Evolutionary conservation across 2,888 invertebrate genomes (phyloP), one percentile per base, ranked within the genome.

Genomic region (Perizoma flavofasciatum): DNA sequence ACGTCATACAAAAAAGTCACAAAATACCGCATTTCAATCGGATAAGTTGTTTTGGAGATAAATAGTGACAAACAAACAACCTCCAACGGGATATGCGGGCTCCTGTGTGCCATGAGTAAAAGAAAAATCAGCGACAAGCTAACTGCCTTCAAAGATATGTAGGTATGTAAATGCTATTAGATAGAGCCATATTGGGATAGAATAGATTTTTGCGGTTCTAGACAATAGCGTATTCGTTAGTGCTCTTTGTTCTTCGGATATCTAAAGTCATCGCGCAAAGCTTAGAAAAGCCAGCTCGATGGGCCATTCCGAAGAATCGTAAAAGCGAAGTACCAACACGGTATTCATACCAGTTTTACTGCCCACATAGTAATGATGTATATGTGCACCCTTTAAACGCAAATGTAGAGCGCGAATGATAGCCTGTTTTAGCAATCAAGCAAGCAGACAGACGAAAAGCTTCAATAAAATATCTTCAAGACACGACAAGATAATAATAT

Each of bases 341-440:
- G 49, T 43, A 57, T 51, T 49, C 54, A 54, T 54, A 32, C 47
- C 50, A 40, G 49, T 61, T 61, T 57, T 61, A 61, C 49, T 47
- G 46, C 49, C 46, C 53, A 56, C 61, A 47, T 45, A 45, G 43
- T 53, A 56, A 56, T 61, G 47, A 57, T 57, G 49, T 61, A 61
- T 57, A 40, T 39, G 33, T n/a, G 46, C 41, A 54, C 54, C 49
- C 54, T 61, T 61, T 57, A 11, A 37, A 11, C 46, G 41, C 50
- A 55, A 49, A 46, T 45, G 50, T 56, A 46, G 32, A 45, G 49
- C 37, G 32, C 7, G 37, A 55, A 37, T 55, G 41, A 35, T 41
- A 43, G 43, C 22, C 22, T 56, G 43, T 56, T 61, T 65, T 61
- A 54, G 47, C 49, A 52, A 41, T 32, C 39, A 34, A 57, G 49